Evolutionary conservation across 2,113 vertebrate species (phyloP).

Genomic region (Otocyon megalotis): DNA sequence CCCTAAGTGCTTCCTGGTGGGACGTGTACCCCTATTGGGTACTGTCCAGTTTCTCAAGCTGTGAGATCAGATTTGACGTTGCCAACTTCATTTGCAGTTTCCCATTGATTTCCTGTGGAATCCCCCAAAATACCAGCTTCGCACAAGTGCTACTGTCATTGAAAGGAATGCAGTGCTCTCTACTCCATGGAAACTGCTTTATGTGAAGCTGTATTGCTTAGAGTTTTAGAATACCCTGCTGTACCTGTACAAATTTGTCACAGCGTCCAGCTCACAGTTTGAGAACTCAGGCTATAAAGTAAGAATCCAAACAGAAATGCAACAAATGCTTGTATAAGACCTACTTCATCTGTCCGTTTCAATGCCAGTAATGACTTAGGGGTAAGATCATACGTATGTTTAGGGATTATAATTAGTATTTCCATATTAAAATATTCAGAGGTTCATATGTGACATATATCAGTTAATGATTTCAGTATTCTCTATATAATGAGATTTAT

Average conservation of each 20-base stretch:
- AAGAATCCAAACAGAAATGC: slow-evolving; percentile 13
- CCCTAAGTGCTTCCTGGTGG: background rate
- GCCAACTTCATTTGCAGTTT: background rate
- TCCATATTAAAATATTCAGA: background rate
- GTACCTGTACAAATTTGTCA: background rate
- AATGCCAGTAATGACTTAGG: background rate
- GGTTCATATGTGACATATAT: background rate
- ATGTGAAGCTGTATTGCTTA: background rate
- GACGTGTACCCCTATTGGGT: background rate
- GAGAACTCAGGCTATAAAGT: background rate
- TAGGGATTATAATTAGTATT: slow-evolving; percentile 5
- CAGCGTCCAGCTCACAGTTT: background rate
- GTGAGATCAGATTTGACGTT: background rate
- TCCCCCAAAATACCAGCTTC: background rate
- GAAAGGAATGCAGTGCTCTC: background rate
- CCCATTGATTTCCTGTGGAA: background rate
- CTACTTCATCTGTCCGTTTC: background rate
- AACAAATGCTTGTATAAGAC: background rate
- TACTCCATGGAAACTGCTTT: background rate
- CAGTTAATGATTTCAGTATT: background rate
- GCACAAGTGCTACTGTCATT: background rate
- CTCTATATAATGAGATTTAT: background rate
- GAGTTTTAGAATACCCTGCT: background rate
- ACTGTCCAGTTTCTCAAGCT: background rate
- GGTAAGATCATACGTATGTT: slow-evolving; percentile 5